phyloP scores from a whole-genome alignment of 2,797 vertebrate species.

The Urocyon cinereoargenteus region DNA sequence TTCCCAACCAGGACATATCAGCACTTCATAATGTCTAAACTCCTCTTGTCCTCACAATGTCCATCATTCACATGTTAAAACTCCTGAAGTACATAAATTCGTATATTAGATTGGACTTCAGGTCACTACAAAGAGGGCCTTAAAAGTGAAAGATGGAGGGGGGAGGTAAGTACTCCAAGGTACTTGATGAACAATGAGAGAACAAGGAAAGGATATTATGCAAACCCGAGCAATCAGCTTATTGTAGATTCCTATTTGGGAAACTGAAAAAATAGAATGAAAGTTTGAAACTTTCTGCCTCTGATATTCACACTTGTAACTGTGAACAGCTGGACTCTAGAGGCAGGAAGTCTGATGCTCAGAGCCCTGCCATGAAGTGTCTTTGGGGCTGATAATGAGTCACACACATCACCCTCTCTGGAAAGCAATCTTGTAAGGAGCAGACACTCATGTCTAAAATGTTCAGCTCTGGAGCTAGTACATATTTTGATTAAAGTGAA shows the following conservation, averaged over 20 bases:
- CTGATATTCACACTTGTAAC: conserved; percentile 34
- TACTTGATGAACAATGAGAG: background rate
- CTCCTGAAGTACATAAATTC: background rate
- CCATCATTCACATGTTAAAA: conserved; percentile 1
- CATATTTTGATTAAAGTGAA: conserved; percentile 61
- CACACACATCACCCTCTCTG: background rate
- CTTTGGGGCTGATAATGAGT: conserved; percentile 55
- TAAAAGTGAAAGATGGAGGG: background rate
- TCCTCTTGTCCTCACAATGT: background rate
- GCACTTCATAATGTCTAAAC: background rate
- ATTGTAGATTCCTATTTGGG: background rate
- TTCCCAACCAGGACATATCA: background rate
- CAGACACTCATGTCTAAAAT: conserved; percentile 34
- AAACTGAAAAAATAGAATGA: conserved; percentile 38
- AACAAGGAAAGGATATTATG: background rate
- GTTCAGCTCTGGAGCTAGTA: background rate
- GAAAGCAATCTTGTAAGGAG: conserved; percentile 20
- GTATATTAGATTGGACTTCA: background rate
- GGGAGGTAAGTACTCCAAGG: background rate
- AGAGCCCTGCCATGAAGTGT: background rate
- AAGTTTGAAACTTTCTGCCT: conserved; percentile 20
- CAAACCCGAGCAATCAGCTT: background rate
- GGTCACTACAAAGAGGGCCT: background rate
- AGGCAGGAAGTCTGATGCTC: conserved; percentile 30
- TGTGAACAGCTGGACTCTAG: conserved; percentile 40